phyloP scores from a whole-genome alignment of 2,113 vertebrate genomes.

The Tachycineta bicolor region DNA sequence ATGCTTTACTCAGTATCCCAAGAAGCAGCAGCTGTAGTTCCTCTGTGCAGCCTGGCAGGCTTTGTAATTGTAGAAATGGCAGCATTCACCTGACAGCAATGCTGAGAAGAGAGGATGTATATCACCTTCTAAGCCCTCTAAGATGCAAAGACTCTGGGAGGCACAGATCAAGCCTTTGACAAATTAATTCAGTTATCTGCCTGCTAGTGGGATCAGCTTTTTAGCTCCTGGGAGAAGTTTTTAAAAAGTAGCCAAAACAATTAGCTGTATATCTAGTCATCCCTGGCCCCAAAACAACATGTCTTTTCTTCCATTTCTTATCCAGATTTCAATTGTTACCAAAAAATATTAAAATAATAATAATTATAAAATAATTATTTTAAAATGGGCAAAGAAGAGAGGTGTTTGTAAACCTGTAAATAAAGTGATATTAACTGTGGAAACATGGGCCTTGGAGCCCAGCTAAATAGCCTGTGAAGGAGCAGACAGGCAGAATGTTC shows the following conservation, averaged over 20 bases:
- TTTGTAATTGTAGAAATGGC: constrained; percentile 30
- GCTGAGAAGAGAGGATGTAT: neutral
- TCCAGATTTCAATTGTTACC: neutral
- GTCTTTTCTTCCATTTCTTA: neutral
- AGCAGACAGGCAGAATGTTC: neutral
- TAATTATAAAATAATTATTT: neutral
- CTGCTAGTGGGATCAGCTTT: neutral
- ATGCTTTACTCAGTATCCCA: neutral
- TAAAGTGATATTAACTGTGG: neutral
- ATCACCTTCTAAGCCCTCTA: neutral
- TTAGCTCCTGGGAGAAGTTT: neutral
- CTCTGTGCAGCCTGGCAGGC: neutral
- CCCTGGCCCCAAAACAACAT: neutral
- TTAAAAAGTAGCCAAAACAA: constrained; percentile 19
- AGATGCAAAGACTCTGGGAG: neutral
- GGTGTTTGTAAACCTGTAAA: neutral
- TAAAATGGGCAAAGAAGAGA: neutral
- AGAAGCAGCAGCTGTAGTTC: neutral
- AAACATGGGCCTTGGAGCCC: neutral
- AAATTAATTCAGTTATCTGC: constrained; percentile 13
- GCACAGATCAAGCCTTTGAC: neutral
- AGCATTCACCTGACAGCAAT: neutral
- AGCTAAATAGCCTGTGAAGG: neutral
- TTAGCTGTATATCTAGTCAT: neutral
- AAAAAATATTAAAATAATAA: neutral